These are phyloP conservation scores for Mormyrus proboscirostris DNA, from an alignment of 2,797 vertebrate genomes.

Conservation along the genomic window DNA sequence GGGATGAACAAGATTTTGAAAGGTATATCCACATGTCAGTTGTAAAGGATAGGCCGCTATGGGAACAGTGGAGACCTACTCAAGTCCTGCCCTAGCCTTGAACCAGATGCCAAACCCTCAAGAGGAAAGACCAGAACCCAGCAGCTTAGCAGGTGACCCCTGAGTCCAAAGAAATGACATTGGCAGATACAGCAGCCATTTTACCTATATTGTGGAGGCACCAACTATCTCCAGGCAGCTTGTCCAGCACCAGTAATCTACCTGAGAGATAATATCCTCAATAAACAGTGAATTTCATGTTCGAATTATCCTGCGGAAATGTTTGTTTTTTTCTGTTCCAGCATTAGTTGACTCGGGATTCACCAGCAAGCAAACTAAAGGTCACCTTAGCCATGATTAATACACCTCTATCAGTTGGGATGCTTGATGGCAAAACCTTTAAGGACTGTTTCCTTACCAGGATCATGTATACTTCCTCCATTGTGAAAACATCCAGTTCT, in stretches of 20 bases:
- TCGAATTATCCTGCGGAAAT: neutral
- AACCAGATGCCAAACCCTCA: neutral
- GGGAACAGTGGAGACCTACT: neutral
- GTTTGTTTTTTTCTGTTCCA: neutral
- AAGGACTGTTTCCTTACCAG: neutral
- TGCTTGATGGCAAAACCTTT: neutral
- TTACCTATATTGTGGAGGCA: neutral
- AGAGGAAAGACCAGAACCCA: neutral
- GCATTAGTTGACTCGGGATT: neutral
- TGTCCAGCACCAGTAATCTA: neutral
- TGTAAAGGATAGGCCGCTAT: neutral
- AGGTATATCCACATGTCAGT: neutral
- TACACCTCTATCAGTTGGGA: neutral
- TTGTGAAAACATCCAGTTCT: neutral
- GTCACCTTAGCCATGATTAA: neutral
- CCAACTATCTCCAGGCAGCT: neutral
- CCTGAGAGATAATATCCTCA: neutral
- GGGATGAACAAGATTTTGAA: neutral
- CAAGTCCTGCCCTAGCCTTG: neutral
- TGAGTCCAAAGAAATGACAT: neutral
- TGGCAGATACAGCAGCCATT: neutral
- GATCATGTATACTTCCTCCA: neutral
- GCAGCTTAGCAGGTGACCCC: neutral
- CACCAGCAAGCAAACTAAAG: neutral
- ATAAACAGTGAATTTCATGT: neutral